phyloP scores from a whole-genome alignment of 2,113 vertebrate species.

The Ctenomys sociabilis region DNA sequence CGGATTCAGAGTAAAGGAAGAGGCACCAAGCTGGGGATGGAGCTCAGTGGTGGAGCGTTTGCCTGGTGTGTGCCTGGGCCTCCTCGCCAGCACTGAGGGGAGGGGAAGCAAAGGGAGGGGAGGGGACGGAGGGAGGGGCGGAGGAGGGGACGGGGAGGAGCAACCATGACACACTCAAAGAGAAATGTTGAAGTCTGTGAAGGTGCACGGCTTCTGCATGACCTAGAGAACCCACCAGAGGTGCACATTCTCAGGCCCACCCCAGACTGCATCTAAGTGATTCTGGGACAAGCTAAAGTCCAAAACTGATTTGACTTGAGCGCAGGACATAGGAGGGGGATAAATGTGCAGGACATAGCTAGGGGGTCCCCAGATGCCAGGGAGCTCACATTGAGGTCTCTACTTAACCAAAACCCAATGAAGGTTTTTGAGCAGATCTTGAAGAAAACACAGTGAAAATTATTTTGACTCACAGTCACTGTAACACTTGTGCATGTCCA shows the following conservation, averaged over 20 bases:
- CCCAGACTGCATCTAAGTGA: background rate
- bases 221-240: background rate
- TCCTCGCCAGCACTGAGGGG: background rate
- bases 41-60: background rate
- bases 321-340: no score
- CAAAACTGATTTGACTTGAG: background rate
- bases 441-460: background rate
- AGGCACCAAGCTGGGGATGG: background rate
- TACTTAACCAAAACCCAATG: fast-evolving
- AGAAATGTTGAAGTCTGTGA: background rate
- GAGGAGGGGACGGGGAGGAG: background rate
- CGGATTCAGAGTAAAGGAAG: background rate
- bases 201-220: background rate
- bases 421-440: background rate
- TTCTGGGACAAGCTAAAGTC: background rate
- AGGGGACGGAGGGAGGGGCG: background rate
- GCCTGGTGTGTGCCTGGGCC: background rate
- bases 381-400: background rate
- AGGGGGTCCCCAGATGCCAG: background rate
- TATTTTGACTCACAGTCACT: background rate
- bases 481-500: background rate
- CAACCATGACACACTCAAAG: background rate
- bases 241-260: background rate
- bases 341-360: no score
- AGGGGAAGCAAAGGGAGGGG: no score